Percentiles rank a stretch among this genome's conserved stretches.
Conservation (phyloP, 2,888 invertebrate genomes). For the Leptinotarsa rubiginosa region DNA sequence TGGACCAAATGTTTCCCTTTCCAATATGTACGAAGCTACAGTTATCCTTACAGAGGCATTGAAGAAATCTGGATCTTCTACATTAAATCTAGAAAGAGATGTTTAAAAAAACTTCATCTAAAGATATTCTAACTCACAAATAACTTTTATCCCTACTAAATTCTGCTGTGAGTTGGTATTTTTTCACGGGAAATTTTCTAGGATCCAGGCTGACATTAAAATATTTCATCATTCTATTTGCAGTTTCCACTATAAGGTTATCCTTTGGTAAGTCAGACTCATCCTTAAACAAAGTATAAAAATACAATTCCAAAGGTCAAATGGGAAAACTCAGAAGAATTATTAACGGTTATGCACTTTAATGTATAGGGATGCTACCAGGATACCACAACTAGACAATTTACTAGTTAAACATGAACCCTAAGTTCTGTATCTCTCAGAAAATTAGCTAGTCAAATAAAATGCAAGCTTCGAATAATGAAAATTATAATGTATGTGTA, state of each 20-base stretch:
- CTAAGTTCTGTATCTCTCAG: no score
- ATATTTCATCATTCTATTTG: conserved; percentile 67
- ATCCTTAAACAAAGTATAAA: conserved; percentile 46
- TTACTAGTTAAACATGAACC: no score
- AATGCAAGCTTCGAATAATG: no score
- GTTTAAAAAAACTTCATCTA: conserved; percentile 10
- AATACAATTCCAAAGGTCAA: neutral
- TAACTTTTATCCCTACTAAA: conserved; percentile 79
- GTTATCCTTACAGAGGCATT: conserved; percentile 74
- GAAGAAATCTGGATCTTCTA: conserved; percentile 76
- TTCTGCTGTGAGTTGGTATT: conserved; percentile 75
- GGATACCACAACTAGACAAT: no score
- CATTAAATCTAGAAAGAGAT: conserved; percentile 71
- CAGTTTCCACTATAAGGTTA: conserved; percentile 49
- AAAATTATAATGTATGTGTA: no score
- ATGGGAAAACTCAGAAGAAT: neutral
- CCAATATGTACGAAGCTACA: conserved; percentile 81
- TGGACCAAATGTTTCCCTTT: conserved; percentile 75
- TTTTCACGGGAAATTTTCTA: conserved; percentile 72
- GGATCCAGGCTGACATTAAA: conserved; percentile 71
- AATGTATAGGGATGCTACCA: no score
- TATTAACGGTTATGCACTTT: no score
- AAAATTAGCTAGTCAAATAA: no score
- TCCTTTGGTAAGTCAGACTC: conserved; percentile 47
- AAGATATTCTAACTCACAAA: conserved; percentile 69